Conservation (phyloP, 2,888 invertebrate species). For the Plusia festucae region DNA sequence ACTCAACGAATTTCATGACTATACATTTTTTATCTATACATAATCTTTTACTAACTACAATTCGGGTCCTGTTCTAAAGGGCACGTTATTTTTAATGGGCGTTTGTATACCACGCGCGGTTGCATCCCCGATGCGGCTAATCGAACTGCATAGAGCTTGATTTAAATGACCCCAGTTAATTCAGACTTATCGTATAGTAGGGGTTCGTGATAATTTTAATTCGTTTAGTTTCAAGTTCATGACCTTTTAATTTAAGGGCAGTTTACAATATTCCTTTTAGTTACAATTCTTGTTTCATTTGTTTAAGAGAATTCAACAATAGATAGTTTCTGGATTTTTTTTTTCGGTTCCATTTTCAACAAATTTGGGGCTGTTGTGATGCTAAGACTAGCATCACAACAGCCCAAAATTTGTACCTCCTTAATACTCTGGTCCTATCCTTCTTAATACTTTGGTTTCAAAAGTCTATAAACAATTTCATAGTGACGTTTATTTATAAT, state of each 20-base stretch:
- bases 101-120: conserved; percentile 20
- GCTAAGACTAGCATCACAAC: too few relatives aligned
- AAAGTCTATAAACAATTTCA: too few relatives aligned
- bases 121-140: conserved; percentile 29
- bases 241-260: not conserved
- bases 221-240: not conserved
- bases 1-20: too few relatives aligned
- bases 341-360: too few relatives aligned
- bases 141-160: conserved; percentile 30
- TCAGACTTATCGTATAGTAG: not conserved
- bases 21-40: too few relatives aligned
- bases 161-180: conserved; percentile 20
- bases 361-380: not conserved
- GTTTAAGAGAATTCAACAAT: not conserved
- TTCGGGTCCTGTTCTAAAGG: not conserved
- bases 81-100: not conserved
- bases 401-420: too few relatives aligned
- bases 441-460: too few relatives aligned
- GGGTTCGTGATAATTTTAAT: not conserved
- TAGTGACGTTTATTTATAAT: too few relatives aligned
- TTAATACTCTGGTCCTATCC: too few relatives aligned
- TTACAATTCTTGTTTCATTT: not conserved
- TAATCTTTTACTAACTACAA: not conserved
- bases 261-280: not conserved
- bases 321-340: too few relatives aligned